Base-by-base conservation (phyloP, 2,888 invertebrate genomes). In the Bimastos eiseni region DNA sequence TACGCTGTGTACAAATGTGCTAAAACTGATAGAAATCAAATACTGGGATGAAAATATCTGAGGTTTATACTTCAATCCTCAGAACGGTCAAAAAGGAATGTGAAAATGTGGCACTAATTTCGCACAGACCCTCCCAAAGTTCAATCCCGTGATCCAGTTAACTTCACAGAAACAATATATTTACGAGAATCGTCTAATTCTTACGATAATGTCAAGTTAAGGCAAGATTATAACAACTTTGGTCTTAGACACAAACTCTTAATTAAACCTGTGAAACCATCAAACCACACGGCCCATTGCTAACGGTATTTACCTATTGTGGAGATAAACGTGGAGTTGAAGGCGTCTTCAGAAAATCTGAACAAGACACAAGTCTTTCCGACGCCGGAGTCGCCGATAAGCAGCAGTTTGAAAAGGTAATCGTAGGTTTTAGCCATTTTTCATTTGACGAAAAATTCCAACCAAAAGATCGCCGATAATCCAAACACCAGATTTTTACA, bases 361-460 rank as follows among this genome's bases (percentile, higher is more conserved):
- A 96, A 96, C 86, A 96, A 93, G 92, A 96, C 96, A 94, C 96
- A 96, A 83, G 96, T 96, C 93, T 96, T 96, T 44, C 96, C 96
- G 38, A 96, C 96, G 90, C 96, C 96, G 44, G 96, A 96, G 93
- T 96, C 96, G 41, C 96, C 96, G 93, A 96, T 96, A 44, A 96
- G 94, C 92, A 96, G 94, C 91, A 96, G 94, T 94, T 96, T 96
- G 94, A 96, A 96, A 91, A 96, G 94, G 92, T 96, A 94, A 95
- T 96, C 96, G 94, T 96, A 96, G 90, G 96, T 96, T 94, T 96
- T 96, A 94, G 96, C 96, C 96, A 96, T 96, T 92, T 41, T 37
- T 89, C 37, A 34, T 86, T 86, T 37, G 34, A 86, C 70, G 70
- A 70, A n/a, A n/a, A 70, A 70, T 70, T 70, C 70, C 70, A n/a